phyloP scores from a whole-genome alignment of 2,113 vertebrate genomes.

The Paratilapia polleni region DNA sequence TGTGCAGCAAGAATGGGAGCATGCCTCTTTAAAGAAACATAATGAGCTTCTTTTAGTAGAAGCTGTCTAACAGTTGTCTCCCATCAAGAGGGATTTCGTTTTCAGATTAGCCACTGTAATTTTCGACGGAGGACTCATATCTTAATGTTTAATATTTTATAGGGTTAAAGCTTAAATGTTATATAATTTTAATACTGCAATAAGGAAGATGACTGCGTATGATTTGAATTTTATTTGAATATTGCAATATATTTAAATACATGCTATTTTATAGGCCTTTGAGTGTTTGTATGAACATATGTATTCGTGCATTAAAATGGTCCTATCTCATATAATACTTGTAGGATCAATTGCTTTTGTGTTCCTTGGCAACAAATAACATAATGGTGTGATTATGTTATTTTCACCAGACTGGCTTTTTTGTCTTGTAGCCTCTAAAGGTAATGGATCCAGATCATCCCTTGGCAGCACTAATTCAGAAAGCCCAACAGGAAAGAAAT shows the following conservation, averaged over 20 bases:
- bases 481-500: constrained; percentile 89
- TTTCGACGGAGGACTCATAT: neutral
- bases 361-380: neutral
- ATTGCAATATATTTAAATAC: constrained; percentile 1
- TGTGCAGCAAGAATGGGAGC: constrained; percentile 9
- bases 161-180: constrained; percentile 9
- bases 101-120: neutral
- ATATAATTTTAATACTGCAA: neutral
- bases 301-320: neutral
- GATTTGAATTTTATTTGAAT: neutral
- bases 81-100: constrained; percentile 17
- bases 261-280: neutral
- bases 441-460: constrained; percentile 98
- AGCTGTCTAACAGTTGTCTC: constrained; percentile 11
- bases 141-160: constrained; percentile 12
- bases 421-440: constrained; percentile 86
- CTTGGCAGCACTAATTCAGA: constrained; percentile 90
- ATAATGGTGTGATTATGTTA: neutral
- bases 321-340: neutral
- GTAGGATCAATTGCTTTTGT: neutral
- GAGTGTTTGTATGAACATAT: neutral
- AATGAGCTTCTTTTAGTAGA: constrained; percentile 37
- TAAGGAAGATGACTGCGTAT: neutral
- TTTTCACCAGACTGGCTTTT: neutral
- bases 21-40: constrained; percentile 25